Conservation (phyloP, 1,140 invertebrate species). For the Melitaea cinxia region DNA sequence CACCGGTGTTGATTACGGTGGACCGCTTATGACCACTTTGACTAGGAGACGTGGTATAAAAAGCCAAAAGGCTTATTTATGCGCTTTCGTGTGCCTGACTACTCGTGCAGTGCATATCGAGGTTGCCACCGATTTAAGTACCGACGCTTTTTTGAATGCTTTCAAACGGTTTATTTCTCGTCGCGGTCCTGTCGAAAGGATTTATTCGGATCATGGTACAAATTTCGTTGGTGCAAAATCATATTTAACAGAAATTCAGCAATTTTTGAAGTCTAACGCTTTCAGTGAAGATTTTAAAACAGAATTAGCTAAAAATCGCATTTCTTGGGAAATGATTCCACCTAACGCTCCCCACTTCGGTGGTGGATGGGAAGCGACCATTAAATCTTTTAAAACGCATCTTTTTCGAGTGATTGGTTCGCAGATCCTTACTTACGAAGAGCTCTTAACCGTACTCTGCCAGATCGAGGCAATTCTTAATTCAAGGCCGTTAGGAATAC, state of each 20-base stretch:
- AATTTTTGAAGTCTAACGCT: neutral
- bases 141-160: constrained; percentile 8
- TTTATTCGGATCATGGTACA: neutral
- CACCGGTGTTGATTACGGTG: neutral
- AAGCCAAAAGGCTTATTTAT: neutral
- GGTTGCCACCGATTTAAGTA: constrained; percentile 7
- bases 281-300: neutral
- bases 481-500: neutral
- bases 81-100: constrained; percentile 1
- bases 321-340: constrained; percentile 1
- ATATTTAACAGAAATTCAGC: constrained; percentile 1
- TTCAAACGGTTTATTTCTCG: constrained; percentile 7
- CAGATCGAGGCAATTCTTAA: neutral
- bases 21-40: too few relatives aligned
- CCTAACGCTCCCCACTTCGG: neutral
- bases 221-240: constrained; percentile 10
- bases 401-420: neutral
- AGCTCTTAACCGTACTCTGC: neutral
- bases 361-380: neutral
- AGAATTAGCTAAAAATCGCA: neutral
- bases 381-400: neutral
- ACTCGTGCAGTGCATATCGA: constrained; percentile 7
- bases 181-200: constrained; percentile 5
- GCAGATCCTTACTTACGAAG: neutral
- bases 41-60: too few relatives aligned